Evolutionary conservation across 1,140 invertebrate species (phyloP).

Genomic region (Babylonia areolata): DNA sequence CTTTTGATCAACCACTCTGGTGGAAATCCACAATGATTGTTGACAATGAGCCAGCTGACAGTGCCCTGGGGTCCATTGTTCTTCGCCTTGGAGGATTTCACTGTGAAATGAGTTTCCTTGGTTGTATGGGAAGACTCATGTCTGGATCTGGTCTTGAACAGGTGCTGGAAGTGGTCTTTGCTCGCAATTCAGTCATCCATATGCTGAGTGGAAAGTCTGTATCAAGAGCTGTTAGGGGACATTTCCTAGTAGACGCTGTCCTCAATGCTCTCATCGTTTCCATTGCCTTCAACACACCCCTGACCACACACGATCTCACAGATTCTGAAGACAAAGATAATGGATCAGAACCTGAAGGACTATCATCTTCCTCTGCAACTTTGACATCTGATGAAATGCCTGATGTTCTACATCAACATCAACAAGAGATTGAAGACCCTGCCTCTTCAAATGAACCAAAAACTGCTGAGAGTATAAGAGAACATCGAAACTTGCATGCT

Average conservation of each 20-base stretch:
- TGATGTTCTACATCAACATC: no score
- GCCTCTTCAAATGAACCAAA: no score
- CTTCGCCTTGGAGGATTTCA: slow-evolving; percentile 57
- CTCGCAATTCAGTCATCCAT: slow-evolving; percentile 65
- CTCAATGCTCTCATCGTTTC: slow-evolving; percentile 32
- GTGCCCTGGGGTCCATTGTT: slow-evolving; percentile 45
- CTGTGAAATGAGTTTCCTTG: slow-evolving; percentile 55
- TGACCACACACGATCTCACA: background rate
- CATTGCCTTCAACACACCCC: background rate
- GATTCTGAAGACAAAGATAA: background rate
- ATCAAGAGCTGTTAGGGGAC: slow-evolving; percentile 72
- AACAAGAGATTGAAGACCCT: no score
- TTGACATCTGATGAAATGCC: background rate
- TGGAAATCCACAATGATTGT: slow-evolving; percentile 55
- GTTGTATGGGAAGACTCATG: slow-evolving; percentile 51
- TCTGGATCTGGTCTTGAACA: slow-evolving; percentile 50
- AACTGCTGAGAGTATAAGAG: no score
- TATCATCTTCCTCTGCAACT: no score
- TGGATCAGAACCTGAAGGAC: background rate
- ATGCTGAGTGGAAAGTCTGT: slow-evolving; percentile 74
- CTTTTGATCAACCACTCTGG: slow-evolving; percentile 63
- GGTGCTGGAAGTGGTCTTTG: slow-evolving; percentile 56
- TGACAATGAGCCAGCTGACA: slow-evolving; percentile 32
- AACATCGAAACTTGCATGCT: background rate
- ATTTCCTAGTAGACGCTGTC: slow-evolving; percentile 64